These are phyloP conservation scores for Apoda limacodes DNA, from an alignment of 2,888 invertebrate species.

Conservation along the genomic window DNA sequence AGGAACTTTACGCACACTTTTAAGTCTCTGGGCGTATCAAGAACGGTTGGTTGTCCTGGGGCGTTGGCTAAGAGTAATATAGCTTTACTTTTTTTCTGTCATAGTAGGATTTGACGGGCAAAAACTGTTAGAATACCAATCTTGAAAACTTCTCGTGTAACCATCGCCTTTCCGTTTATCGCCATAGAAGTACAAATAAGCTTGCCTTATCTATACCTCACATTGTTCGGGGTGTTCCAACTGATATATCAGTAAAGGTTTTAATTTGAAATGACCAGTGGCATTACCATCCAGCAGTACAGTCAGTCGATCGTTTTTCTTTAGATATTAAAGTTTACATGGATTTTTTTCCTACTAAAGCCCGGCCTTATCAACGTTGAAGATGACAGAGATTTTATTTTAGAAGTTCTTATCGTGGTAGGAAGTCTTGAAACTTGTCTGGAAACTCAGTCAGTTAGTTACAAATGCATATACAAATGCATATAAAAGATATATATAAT, in stretches of 20 bases:
- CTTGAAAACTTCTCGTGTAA: constrained; percentile 21
- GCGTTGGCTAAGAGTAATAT: constrained; percentile 19
- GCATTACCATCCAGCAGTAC: no score
- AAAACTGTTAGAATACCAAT: constrained; percentile 23
- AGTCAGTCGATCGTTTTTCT: no score
- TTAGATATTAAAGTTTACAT: no score
- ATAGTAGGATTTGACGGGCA: constrained; percentile 20
- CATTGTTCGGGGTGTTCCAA: constrained; percentile 22
- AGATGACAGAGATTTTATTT: no score
- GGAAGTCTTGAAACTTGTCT: no score
- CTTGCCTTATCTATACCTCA: constrained; percentile 23
- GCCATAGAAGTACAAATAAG: constrained; percentile 31
- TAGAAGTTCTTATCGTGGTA: no score
- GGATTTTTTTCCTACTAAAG: no score
- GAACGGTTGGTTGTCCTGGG: constrained; percentile 17
- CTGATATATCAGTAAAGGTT: constrained; percentile 20
- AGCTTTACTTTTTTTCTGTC: constrained; percentile 17
- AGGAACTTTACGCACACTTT: constrained; percentile 16
- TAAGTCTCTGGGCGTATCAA: constrained; percentile 13
- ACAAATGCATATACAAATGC: no score
- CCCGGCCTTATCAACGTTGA: no score
- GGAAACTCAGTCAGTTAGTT: no score
- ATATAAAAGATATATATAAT: no score
- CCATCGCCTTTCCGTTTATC: constrained; percentile 26
- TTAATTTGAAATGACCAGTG: no score